Evolutionary conservation across 2,888 invertebrate species (phyloP).

Genomic region (Agrotis clavis): DNA sequence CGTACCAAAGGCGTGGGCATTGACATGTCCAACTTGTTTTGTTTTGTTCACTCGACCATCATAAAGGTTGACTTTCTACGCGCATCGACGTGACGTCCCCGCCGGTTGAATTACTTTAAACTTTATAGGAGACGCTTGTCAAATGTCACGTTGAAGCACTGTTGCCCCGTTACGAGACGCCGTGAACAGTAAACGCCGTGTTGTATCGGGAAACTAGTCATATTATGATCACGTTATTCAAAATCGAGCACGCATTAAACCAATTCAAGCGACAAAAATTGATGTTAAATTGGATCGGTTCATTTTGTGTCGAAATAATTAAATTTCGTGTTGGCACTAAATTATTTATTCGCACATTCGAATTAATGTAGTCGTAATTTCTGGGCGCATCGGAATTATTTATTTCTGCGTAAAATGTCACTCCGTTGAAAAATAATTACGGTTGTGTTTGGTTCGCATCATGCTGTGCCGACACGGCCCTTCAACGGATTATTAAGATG

Average conservation of each 20-base stretch:
- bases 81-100: slow-evolving; percentile 86
- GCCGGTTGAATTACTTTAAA: slow-evolving; percentile 83
- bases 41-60: slow-evolving; percentile 87
- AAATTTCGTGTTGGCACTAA: slow-evolving; percentile 67
- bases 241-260: slow-evolving; percentile 57
- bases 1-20: slow-evolving; percentile 90
- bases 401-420: slow-evolving; percentile 84
- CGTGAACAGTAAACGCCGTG: slow-evolving; percentile 69
- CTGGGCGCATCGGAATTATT: slow-evolving; percentile 72
- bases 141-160: slow-evolving; percentile 75
- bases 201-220: slow-evolving; percentile 60
- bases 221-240: slow-evolving; percentile 53
- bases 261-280: slow-evolving; percentile 63
- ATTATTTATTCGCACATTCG: slow-evolving; percentile 73
- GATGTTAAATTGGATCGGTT: slow-evolving; percentile 63
- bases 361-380: slow-evolving; percentile 77
- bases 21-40: slow-evolving; percentile 90
- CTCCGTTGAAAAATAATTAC: slow-evolving; percentile 87
- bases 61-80: slow-evolving; percentile 89
- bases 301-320: slow-evolving; percentile 67
- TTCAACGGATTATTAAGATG: slow-evolving; percentile 88
- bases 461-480: slow-evolving; percentile 88
- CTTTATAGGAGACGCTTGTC: slow-evolving; percentile 83
- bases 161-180: slow-evolving; percentile 62
- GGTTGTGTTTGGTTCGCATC: slow-evolving; percentile 81